Evolutionary conservation across 2,888 invertebrate species (phyloP).

Genomic region (Malthinus flaveolus): DNA sequence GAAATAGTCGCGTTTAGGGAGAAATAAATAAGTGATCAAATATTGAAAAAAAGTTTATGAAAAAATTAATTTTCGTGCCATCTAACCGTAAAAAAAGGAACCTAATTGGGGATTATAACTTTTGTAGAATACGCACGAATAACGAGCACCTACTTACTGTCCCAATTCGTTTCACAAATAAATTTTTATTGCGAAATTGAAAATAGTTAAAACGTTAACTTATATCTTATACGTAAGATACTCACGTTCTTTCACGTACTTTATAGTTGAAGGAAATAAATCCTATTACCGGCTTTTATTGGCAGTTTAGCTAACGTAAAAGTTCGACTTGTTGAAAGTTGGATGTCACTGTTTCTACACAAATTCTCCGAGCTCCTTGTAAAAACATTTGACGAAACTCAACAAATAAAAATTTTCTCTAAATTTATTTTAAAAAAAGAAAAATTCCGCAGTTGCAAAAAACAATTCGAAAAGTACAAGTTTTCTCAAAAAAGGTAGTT

Average conservation of each 20-base stretch:
- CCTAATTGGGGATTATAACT: no score
- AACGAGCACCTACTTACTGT: no score
- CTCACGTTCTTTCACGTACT: conserved; percentile 28
- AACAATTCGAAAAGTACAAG: no score
- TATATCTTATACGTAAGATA: conserved; percentile 25
- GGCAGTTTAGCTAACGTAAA: conserved; percentile 29
- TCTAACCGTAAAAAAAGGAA: no score
- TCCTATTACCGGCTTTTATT: conserved; percentile 29
- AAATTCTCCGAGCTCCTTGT: conserved; percentile 15
- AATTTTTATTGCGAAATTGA: neutral
- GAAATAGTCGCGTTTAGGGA: conserved; percentile 19
- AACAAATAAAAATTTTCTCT: conserved; percentile 4
- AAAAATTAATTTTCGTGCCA: no score
- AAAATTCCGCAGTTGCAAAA: no score
- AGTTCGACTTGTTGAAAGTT: conserved; percentile 28
- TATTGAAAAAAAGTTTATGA: no score
- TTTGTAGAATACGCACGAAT: no score
- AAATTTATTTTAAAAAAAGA: no score
- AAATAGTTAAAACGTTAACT: conserved; percentile 23
- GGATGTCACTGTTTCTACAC: conserved; percentile 22
- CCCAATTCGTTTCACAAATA: no score
- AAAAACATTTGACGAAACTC: conserved; percentile 7
- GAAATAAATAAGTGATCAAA: no score
- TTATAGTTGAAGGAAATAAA: conserved; percentile 29
- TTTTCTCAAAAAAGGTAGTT: no score